Base-by-base conservation (phyloP, 2,888 invertebrate species). In the Lasiommata megera region DNA sequence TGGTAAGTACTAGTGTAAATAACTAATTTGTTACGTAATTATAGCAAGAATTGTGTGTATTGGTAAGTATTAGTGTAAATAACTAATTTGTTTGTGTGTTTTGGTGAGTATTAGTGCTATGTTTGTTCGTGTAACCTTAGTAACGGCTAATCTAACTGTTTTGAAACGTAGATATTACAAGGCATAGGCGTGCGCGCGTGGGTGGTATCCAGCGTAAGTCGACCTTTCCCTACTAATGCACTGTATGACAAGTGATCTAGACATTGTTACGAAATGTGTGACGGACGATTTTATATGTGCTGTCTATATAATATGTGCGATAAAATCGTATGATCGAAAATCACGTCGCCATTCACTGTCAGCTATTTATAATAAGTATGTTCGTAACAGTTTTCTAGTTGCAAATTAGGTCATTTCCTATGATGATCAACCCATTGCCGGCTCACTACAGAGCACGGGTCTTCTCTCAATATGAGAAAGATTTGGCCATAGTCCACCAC, bases 121-220 rank as follows among this genome's bases (percentile, higher is more conserved):
- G n/a, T n/a, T n/a, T n/a, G n/a, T n/a, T 62, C 63, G 69, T 71
- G 61, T 67, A 67, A 66, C 43, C 36, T 31, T 70, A 65, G 71
- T 76, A 71, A 44, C 52, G 23, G 2, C 16, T 41, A 54, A 23
- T 17, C 55, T 58, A 65, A 67, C 62, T 63, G 65, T 67, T 67
- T 63, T 63, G 64, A 66, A 69, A 67, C 56, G 34, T 60, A n/a
- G n/a, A n/a, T n/a, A 62, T 63, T 66, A 65, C 68, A 65, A 62
- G 65, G 65, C 63, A 68, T 48, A 67, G 68, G 68, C 67, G 66
- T 64, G 55, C 31, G 48, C 58, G 69, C 60, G 69, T 69, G 63
- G 68, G 68, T 66, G 65, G 60, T 56, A 63, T 57, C 65, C 60
- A 62, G 59, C 46, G 48, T 62, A 60, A 47, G 36, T 41, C 63